Conservation (phyloP, 2,888 invertebrate species). For the Alloplasta piceator region DNA sequence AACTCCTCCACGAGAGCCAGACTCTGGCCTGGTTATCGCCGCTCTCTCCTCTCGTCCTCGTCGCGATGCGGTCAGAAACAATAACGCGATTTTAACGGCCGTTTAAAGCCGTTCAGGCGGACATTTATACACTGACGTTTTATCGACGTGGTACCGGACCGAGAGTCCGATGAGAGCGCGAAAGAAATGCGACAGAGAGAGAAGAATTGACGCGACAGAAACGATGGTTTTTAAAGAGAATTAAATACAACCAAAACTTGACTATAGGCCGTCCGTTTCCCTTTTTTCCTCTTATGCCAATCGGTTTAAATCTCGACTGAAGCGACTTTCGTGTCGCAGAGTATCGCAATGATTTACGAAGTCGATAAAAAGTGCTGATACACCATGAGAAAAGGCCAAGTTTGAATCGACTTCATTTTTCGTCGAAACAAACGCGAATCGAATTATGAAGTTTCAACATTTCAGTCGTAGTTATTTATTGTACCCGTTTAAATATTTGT, state of each 20-base stretch:
- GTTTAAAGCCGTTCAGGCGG: constrained; percentile 75
- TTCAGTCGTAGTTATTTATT: too few species aligned
- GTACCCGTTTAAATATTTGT: too few species aligned
- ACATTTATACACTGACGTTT: constrained; percentile 75
- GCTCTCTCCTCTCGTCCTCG: constrained; percentile 27
- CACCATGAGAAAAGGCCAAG: not conserved
- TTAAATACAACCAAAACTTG: constrained; percentile 33
- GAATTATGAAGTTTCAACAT: not conserved
- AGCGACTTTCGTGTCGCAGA: constrained; percentile 30
- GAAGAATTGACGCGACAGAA: not conserved
- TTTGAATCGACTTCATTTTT: not conserved
- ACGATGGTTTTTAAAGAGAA: constrained; percentile 29
- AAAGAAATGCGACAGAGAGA: not conserved
- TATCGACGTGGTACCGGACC: constrained; percentile 66
- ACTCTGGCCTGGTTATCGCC: constrained; percentile 26
- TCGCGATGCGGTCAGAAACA: constrained; percentile 75
- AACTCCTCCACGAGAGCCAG: constrained; percentile 9
- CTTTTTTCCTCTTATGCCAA: constrained; percentile 11
- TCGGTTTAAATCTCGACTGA: constrained; percentile 42
- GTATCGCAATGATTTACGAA: constrained; percentile 36
- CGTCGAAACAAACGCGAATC: not conserved
- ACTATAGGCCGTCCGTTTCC: constrained; percentile 9
- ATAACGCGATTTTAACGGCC: constrained; percentile 79
- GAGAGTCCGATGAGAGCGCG: constrained; percentile 1
- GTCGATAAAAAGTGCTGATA: not conserved